phyloP scores from a whole-genome alignment of 2,888 invertebrate species.

The Vandiemenella viatica region DNA sequence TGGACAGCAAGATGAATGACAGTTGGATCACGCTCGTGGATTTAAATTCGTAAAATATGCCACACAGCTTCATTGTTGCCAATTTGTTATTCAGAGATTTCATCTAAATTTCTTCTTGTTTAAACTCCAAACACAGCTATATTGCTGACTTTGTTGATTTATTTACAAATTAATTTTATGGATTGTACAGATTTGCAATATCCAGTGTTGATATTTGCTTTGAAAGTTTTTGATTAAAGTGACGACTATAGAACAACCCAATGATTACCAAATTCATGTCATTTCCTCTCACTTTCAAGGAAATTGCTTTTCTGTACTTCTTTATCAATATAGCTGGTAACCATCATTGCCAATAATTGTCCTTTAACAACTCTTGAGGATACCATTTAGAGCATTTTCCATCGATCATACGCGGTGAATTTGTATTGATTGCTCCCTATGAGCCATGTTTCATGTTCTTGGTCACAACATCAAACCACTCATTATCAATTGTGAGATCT shows the following conservation, averaged over 20 bases:
- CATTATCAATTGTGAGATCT: not conserved
- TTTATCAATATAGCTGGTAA: too few species aligned
- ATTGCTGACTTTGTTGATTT: too few species aligned
- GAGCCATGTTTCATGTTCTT: slow-evolving; percentile 9
- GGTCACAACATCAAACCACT: not conserved
- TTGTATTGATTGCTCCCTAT: slow-evolving; percentile 5
- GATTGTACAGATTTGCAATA: too few species aligned
- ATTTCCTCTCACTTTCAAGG: not conserved
- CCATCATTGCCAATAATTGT: too few species aligned
- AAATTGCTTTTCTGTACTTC: too few species aligned
- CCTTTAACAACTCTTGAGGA: not conserved
- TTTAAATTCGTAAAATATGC: slow-evolving; percentile 21
- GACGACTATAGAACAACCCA: not conserved
- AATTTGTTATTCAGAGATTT: slow-evolving; percentile 21
- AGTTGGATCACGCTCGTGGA: slow-evolving; percentile 22
- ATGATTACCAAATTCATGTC: not conserved
- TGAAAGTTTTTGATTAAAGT: not conserved
- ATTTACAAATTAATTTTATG: too few species aligned
- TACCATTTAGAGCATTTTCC: too few species aligned
- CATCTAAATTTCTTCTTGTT: slow-evolving; percentile 19
- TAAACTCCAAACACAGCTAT: slow-evolving; percentile 14
- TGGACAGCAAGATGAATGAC: too few species aligned
- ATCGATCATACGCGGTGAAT: not conserved
- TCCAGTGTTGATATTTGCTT: too few species aligned
- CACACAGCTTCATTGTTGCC: slow-evolving; percentile 21